Conservation (phyloP, 2,888 invertebrate genomes). For the Byasa hedistus region DNA sequence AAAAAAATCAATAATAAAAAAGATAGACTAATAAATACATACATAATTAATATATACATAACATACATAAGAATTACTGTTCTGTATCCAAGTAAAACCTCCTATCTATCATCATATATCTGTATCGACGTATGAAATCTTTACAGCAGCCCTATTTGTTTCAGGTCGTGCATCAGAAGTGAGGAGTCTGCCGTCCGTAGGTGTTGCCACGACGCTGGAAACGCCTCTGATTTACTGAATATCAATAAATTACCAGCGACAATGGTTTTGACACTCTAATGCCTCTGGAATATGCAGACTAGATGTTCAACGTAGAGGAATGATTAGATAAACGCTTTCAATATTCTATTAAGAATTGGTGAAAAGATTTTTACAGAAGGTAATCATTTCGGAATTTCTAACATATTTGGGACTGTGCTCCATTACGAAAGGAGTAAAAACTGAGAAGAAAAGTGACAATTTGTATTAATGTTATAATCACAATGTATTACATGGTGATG, state of each 20-base stretch:
- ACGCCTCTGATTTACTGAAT: background rate
- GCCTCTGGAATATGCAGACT: constrained; percentile 1
- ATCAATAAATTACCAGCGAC: constrained; percentile 8
- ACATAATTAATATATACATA: too few species aligned
- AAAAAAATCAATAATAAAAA: too few species aligned
- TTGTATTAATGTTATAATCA: too few species aligned
- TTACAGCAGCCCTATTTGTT: background rate
- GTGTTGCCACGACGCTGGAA: background rate
- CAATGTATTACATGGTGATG: too few species aligned
- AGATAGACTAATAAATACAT: too few species aligned
- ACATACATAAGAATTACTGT: too few species aligned
- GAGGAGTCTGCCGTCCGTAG: background rate
- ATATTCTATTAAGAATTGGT: background rate
- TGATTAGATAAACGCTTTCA: background rate
- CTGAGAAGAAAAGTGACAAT: too few species aligned
- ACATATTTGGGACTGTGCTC: too few species aligned
- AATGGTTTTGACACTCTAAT: constrained; percentile 1
- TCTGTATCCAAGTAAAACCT: too few species aligned
- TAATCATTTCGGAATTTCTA: background rate
- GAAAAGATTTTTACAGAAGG: background rate
- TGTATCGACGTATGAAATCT: constrained; percentile 1
- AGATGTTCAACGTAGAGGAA: constrained; percentile 1
- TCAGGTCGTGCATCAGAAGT: background rate
- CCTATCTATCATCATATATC: too few species aligned
- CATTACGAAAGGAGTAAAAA: too few species aligned